Evolutionary conservation across 2,113 vertebrate genomes (phyloP).

Genomic region (Fregata magnificens): DNA sequence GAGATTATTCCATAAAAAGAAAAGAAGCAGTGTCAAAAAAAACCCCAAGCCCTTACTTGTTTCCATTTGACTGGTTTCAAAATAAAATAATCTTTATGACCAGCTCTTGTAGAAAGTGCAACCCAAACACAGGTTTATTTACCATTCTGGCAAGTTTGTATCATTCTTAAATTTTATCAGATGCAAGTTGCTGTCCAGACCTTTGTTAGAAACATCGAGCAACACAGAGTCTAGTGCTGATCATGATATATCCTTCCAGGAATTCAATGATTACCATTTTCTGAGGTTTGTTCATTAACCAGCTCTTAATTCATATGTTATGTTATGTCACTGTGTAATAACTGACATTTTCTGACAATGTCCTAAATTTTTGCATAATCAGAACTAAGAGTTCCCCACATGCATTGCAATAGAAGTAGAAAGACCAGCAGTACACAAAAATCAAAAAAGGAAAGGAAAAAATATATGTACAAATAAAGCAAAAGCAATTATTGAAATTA

Average conservation of each 20-base stretch:
- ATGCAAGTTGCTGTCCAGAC: background rate
- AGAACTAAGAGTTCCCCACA: background rate
- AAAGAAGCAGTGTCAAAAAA: background rate
- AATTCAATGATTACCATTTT: background rate
- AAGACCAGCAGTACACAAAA: background rate
- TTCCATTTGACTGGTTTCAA: background rate
- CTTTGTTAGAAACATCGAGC: background rate
- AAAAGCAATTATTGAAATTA: background rate
- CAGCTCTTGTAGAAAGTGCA: background rate
- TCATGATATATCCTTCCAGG: background rate
- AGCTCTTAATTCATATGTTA: background rate
- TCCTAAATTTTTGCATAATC: background rate
- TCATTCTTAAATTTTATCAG: background rate
- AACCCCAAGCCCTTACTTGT: background rate
- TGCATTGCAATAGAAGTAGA: background rate
- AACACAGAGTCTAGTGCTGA: background rate
- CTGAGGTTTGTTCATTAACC: background rate
- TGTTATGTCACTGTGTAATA: background rate
- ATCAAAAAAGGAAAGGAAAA: background rate
- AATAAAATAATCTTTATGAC: background rate
- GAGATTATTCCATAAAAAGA: background rate
- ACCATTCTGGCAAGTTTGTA: background rate
- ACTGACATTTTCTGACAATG: background rate
- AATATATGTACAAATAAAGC: background rate
- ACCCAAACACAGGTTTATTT: background rate